Conservation (phyloP, 2,797 vertebrate genomes). For the Diglossa cyanea region DNA sequence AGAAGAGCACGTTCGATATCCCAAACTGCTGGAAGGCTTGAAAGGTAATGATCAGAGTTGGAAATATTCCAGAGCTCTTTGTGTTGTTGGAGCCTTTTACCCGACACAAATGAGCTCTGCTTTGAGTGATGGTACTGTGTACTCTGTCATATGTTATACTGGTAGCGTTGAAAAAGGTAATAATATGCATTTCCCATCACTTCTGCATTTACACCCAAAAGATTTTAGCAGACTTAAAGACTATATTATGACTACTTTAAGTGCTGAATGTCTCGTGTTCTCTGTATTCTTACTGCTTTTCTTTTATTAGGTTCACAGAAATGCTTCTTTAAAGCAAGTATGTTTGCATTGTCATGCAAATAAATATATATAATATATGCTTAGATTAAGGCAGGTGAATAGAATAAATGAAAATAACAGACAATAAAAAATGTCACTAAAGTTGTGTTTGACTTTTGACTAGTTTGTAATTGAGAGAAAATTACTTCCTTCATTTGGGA, state of each 20-base stretch:
- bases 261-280: neutral
- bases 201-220: neutral
- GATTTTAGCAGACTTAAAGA: neutral
- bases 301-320: neutral
- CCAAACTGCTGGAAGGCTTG: constrained; percentile 92
- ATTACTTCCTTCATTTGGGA: neutral
- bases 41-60: constrained; percentile 80
- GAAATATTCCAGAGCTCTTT: neutral
- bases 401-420: neutral
- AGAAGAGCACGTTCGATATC: constrained; percentile 95
- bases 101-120: rapidly evolving
- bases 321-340: neutral
- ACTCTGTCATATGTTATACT: neutral
- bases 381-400: neutral
- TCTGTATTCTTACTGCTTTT: neutral
- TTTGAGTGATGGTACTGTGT: neutral
- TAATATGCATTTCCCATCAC: neutral
- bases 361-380: neutral
- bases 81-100: neutral
- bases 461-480: neutral
- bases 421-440: neutral
- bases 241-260: neutral
- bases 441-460: neutral
- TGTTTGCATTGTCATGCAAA: neutral
- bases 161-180: neutral